A percentile compares a stretch with the other conserved stretches of the same genome.
phyloP scores from a whole-genome alignment of 2,113 vertebrate genomes.

The Crotalus horridus region DNA sequence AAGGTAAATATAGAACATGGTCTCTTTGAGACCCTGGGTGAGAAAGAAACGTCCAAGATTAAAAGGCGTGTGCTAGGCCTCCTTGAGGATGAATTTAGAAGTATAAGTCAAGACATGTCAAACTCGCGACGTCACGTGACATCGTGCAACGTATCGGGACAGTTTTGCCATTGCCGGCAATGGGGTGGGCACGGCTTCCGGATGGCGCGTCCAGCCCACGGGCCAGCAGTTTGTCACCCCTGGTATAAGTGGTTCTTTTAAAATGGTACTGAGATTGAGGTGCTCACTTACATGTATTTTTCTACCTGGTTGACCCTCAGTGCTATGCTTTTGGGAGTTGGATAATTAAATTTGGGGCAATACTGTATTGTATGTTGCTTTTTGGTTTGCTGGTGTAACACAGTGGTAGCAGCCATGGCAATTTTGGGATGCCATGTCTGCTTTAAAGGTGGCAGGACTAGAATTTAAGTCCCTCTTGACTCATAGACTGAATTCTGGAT shows the following conservation, averaged over 20 bases:
- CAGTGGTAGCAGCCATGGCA: neutral
- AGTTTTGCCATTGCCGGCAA: no score
- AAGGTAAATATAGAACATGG: constrained; percentile 66
- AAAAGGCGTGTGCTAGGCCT: neutral
- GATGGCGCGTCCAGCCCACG: no score
- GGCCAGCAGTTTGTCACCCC: no score
- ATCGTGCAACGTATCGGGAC: no score
- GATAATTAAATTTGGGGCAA: neutral
- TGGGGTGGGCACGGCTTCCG: rapidly evolving
- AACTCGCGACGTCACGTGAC: no score
- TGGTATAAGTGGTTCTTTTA: neutral
- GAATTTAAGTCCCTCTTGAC: neutral
- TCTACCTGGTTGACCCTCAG: neutral
- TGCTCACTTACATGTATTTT: neutral
- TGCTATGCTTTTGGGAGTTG: neutral
- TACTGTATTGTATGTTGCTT: neutral
- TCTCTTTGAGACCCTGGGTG: rapidly evolving
- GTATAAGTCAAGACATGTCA: no score
- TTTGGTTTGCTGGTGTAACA: neutral
- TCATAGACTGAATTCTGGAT: neutral
- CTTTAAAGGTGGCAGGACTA: neutral
- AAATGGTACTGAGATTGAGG: neutral
- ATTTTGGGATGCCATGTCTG: no score
- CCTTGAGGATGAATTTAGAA: neutral
- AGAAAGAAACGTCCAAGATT: neutral